phyloP scores from a whole-genome alignment of 2,888 invertebrate species.

The Xanthorhoe spadicearia region DNA sequence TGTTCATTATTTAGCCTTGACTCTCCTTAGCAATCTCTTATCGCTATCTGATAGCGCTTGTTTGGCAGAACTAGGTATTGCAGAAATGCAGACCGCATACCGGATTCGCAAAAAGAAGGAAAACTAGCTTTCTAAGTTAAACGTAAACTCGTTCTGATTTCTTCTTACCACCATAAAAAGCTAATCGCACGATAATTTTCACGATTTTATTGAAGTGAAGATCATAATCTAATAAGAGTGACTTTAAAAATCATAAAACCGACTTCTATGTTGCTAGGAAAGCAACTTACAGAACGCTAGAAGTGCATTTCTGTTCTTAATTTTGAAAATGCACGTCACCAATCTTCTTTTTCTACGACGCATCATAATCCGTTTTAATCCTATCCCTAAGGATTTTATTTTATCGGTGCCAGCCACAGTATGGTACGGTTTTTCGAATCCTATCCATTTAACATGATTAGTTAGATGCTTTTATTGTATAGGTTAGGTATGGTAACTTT shows the following conservation, averaged over 20 bases:
- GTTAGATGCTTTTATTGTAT: constrained; percentile 24
- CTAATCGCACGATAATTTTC: constrained; percentile 15
- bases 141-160: constrained; percentile 54
- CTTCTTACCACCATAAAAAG: constrained; percentile 45
- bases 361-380: constrained; percentile 16
- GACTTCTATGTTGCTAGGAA: too few species aligned
- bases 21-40: constrained; percentile 39
- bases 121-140: constrained; percentile 51
- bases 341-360: not conserved
- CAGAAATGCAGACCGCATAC: constrained; percentile 30
- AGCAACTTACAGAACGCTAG: too few species aligned
- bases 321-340: too few species aligned
- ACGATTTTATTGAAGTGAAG: constrained; percentile 7
- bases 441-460: constrained; percentile 42
- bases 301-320: too few species aligned
- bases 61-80: constrained; percentile 32
- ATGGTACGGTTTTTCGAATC: constrained; percentile 44
- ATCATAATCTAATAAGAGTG: not conserved
- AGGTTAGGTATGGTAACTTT: constrained; percentile 16
- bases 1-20: constrained; percentile 17
- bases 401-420: constrained; percentile 50
- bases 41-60: constrained; percentile 34
- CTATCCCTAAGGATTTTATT: constrained; percentile 17
- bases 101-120: constrained; percentile 46
- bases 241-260: not conserved